phyloP scores from a whole-genome alignment of 35 echinoderm and acorn worm species.

The Lytechinus variegatus region DNA sequence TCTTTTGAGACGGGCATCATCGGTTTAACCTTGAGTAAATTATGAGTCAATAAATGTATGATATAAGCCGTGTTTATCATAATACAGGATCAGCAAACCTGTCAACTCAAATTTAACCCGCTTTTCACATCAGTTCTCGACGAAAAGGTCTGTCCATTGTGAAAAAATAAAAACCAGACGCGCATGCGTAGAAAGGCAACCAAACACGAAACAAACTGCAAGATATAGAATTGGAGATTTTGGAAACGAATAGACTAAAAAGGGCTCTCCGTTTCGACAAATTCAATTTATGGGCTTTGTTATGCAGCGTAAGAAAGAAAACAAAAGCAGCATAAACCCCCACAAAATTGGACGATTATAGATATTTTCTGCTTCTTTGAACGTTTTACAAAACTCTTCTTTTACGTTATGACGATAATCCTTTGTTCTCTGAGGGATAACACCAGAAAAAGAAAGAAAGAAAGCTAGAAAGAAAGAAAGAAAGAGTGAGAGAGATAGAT shows the following conservation, averaged over 20 bases:
- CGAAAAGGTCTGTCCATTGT: not conserved
- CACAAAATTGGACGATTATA: not conserved
- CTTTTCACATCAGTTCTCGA: not conserved
- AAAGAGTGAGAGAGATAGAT: no score
- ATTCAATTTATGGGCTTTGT: slow-evolving; percentile 13
- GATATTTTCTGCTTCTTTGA: not conserved
- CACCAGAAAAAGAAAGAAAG: not conserved
- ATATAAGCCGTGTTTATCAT: slow-evolving; percentile 4
- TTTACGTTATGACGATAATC: not conserved
- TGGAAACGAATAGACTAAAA: not conserved
- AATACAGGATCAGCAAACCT: not conserved
- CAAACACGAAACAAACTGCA: not conserved
- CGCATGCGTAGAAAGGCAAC: not conserved
- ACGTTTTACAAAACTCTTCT: not conserved
- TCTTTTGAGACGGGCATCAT: not conserved
- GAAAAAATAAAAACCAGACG: not conserved
- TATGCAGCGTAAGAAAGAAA: not conserved
- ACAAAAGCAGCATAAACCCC: not conserved
- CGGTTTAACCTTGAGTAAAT: slow-evolving; percentile 3
- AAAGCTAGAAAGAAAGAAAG: no score
- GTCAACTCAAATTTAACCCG: not conserved
- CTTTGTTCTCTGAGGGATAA: not conserved
- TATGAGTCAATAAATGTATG: not conserved
- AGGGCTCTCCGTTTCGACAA: not conserved
- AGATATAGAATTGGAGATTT: not conserved